Conservation (phyloP, 2,113 vertebrate genomes). For the Toxostoma redivivum region DNA sequence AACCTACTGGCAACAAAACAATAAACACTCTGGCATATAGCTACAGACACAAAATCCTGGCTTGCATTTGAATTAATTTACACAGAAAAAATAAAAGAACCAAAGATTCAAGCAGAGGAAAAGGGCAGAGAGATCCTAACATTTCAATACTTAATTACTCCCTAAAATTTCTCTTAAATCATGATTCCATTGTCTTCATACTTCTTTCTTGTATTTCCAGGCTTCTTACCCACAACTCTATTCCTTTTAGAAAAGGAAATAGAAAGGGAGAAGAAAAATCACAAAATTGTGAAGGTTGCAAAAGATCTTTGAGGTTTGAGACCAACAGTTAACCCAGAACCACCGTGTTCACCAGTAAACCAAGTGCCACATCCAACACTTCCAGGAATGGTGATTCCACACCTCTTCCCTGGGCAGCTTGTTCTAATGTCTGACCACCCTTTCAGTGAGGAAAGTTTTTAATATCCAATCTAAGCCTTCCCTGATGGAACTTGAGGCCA, state of each 20-base stretch:
- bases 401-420: not conserved
- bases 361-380: no score
- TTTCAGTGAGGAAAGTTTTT: not conserved
- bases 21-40: not conserved
- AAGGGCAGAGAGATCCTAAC: not conserved
- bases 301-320: fast-evolving
- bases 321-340: not conserved
- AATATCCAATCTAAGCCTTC: not conserved
- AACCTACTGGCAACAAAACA: not conserved
- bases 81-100: not conserved
- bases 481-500: not conserved
- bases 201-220: not conserved
- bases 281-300: not conserved
- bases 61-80: not conserved
- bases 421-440: not conserved
- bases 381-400: not conserved
- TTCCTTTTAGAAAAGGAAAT: not conserved
- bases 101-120: not conserved
- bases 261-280: not conserved
- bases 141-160: not conserved
- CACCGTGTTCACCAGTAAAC: not conserved
- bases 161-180: not conserved
- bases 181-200: not conserved
- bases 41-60: not conserved
- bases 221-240: not conserved